phyloP scores from a whole-genome alignment of 2,888 invertebrate species.

The Hypolimnas misippus region DNA sequence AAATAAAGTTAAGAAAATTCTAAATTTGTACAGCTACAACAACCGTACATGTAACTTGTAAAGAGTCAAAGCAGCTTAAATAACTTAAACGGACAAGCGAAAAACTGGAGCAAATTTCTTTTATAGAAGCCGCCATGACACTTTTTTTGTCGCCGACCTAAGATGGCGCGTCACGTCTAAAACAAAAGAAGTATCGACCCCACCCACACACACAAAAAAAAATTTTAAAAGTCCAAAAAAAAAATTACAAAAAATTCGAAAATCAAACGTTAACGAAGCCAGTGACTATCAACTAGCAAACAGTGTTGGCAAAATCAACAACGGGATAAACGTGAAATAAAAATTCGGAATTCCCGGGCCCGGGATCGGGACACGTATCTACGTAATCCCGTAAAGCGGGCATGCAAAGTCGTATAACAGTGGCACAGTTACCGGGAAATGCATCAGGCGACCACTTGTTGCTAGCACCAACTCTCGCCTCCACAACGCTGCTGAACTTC shows the following conservation, averaged over 20 bases:
- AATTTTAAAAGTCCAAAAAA: constrained; percentile 46
- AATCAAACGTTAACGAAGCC: constrained; percentile 4
- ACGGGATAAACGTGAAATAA: constrained; percentile 55
- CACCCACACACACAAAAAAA: constrained; percentile 62
- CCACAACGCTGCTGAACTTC: constrained; percentile 59
- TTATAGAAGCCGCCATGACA: constrained; percentile 74
- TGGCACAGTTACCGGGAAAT: constrained; percentile 78
- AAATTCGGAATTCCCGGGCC: constrained; percentile 60
- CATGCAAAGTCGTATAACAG: constrained; percentile 79
- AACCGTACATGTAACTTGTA: constrained; percentile 17
- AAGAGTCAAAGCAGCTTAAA: constrained; percentile 22
- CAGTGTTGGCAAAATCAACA: constrained; percentile 49
- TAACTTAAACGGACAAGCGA: constrained; percentile 33
- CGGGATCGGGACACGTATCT: constrained; percentile 50
- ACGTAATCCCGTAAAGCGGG: constrained; percentile 71
- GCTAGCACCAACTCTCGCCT: constrained; percentile 65
- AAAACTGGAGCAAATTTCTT: constrained; percentile 43
- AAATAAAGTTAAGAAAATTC: background rate
- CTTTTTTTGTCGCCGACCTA: constrained; percentile 77
- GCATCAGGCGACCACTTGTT: constrained; percentile 81
- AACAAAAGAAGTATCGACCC: constrained; percentile 78
- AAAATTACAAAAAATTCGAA: constrained; percentile 37
- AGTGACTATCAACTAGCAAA: constrained; percentile 40
- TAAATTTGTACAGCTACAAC: background rate
- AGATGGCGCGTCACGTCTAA: constrained; percentile 79